phyloP scores from a whole-genome alignment of 2,888 invertebrate genomes.

The Vannuccia rotundouncinata region DNA sequence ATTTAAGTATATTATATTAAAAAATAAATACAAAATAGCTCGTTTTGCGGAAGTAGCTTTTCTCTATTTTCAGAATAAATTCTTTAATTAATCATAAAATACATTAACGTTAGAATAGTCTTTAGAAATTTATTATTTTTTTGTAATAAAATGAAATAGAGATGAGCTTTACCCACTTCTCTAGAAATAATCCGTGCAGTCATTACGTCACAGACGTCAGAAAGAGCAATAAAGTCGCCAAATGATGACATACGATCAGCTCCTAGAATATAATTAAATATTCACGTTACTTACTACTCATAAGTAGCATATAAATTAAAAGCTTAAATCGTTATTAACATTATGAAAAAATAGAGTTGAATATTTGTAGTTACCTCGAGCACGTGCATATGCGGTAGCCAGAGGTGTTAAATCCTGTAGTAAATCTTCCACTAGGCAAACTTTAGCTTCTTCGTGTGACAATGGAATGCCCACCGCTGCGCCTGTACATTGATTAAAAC shows the following conservation, averaged over 20 bases:
- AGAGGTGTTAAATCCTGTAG: conserved; percentile 66
- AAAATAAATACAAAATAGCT: too few species aligned
- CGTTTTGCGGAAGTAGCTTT: too few species aligned
- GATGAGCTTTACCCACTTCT: conserved; percentile 59
- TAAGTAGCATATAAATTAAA: conserved; percentile 34
- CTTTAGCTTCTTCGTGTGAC: conserved; percentile 67
- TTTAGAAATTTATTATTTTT: conserved; percentile 52
- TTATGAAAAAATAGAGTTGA: neutral
- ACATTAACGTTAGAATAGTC: too few species aligned
- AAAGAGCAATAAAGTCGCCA: conserved; percentile 91
- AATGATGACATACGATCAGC: conserved; percentile 98
- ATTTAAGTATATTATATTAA: too few species aligned
- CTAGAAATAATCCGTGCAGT: conserved; percentile 84
- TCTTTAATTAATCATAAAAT: too few species aligned
- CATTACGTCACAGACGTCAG: conserved; percentile 77
- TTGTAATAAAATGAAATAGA: conserved; percentile 44
- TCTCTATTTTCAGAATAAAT: too few species aligned
- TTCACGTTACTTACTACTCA: conserved; percentile 31
- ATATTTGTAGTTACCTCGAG: conserved; percentile 63
- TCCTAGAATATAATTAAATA: conserved; percentile 57
- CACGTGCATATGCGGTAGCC: conserved; percentile 85
- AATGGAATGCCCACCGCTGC: conserved; percentile 83
- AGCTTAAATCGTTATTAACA: neutral
- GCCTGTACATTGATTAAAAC: too few species aligned
- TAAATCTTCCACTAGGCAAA: conserved; percentile 87